phyloP scores from a whole-genome alignment of 2,888 invertebrate genomes.

The Lasioglossum pauxillum region DNA sequence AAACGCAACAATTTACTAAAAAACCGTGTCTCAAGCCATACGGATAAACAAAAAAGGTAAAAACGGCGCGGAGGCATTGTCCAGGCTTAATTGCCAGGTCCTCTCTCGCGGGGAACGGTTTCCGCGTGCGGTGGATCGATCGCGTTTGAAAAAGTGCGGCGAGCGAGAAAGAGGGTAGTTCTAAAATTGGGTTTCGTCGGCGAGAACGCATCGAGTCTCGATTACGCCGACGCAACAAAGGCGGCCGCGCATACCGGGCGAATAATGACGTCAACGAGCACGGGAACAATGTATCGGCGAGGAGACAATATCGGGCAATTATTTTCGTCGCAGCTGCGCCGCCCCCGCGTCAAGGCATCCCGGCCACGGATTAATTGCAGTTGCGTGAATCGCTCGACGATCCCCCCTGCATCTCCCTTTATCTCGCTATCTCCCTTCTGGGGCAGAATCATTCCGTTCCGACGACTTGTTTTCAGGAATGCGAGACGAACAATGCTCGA shows the following conservation, averaged over 20 bases:
- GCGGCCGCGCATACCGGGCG: not conserved
- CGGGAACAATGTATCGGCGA: slow-evolving; percentile 28
- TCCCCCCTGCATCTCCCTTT: not conserved
- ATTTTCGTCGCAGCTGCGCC: slow-evolving; percentile 28
- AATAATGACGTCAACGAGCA: slow-evolving; percentile 26
- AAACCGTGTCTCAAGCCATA: not conserved
- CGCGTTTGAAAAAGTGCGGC: slow-evolving; percentile 1
- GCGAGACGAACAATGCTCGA: not conserved
- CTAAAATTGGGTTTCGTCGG: slow-evolving; percentile 28
- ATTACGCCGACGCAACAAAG: slow-evolving; percentile 16
- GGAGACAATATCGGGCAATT: slow-evolving; percentile 28
- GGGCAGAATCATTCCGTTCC: not conserved
- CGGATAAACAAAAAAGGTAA: not conserved
- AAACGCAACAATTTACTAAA: not conserved
- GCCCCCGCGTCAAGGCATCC: slow-evolving; percentile 12
- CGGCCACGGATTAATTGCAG: slow-evolving; percentile 24
- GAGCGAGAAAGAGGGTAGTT: not conserved
- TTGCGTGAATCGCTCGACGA: not conserved
- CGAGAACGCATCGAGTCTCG: slow-evolving; percentile 17
- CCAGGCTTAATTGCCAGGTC: not conserved
- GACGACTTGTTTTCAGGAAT: slow-evolving; percentile 18
- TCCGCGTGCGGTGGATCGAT: not conserved
- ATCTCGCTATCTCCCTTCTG: not conserved
- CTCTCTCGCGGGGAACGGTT: not conserved
- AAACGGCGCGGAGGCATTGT: not conserved